Evolutionary conservation across 2,888 invertebrate genomes (phyloP).

Genomic region (Pachydiplax longipennis): DNA sequence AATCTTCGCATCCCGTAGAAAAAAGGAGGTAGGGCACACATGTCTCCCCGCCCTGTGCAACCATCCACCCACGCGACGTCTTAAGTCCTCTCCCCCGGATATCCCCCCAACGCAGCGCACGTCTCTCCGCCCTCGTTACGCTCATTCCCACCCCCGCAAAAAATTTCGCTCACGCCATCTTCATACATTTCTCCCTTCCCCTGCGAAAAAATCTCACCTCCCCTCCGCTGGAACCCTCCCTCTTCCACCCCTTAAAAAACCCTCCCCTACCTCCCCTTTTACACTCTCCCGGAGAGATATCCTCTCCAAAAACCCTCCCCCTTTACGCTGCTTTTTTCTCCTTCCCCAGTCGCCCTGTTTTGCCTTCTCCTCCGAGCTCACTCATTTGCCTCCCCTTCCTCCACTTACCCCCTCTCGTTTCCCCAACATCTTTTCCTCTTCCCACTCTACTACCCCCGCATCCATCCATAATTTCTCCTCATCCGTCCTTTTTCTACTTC

Average conservation of each 20-base stretch:
- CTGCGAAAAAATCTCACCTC: background rate
- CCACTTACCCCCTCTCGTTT: background rate
- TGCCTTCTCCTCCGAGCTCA: background rate
- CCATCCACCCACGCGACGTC: conserved; percentile 24
- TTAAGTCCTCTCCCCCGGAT: background rate
- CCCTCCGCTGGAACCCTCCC: background rate
- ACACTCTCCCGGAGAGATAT: background rate
- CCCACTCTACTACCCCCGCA: background rate
- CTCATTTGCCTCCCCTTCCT: background rate
- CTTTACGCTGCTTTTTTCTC: background rate
- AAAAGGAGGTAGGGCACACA: background rate
- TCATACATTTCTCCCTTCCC: conserved; percentile 3
- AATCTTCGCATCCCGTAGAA: background rate
- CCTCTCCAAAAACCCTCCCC: background rate
- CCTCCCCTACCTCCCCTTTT: background rate
- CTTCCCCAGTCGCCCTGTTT: background rate
- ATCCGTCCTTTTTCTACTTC: background rate
- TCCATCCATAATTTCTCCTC: background rate
- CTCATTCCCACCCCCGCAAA: conserved; percentile 4
- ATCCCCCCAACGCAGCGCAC: background rate
- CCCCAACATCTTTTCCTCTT: background rate
- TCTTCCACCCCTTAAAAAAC: background rate
- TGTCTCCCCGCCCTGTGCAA: background rate
- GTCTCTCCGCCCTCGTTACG: conserved; percentile 1
- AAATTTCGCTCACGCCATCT: background rate